A percentile compares a stretch with the other conserved stretches of the same genome.
These are phyloP conservation scores for Dendrocincla tyrannina DNA, from an alignment of 2,797 vertebrate species.

Conservation along the genomic window DNA sequence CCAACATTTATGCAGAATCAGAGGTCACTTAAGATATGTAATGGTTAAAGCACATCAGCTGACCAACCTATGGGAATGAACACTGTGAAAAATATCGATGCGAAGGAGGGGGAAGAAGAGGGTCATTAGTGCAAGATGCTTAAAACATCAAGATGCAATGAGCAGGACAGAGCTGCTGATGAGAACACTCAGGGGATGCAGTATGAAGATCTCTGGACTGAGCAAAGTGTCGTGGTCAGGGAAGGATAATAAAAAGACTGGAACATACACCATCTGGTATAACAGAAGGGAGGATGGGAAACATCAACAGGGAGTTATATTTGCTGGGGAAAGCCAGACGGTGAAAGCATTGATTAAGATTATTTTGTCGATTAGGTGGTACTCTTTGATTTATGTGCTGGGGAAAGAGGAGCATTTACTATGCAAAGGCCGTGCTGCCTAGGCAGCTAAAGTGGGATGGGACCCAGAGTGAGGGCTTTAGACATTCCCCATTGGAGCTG, in stretches of 20 bases:
- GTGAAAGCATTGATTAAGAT: constrained; percentile 80
- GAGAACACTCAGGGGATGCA: constrained; percentile 31
- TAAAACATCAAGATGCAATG: background rate
- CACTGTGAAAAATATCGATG: constrained; percentile 14
- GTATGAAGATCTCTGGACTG: constrained; percentile 63
- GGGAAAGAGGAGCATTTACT: constrained; percentile 18
- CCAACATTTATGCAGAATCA: background rate
- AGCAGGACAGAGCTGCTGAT: constrained; percentile 39
- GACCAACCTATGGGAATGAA: background rate
- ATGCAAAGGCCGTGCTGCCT: background rate
- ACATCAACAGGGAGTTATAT: constrained; percentile 77
- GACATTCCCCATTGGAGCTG: background rate
- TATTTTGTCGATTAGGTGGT: constrained; percentile 76
- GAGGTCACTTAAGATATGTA: background rate
- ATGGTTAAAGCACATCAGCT: background rate
- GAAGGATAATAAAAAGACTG: constrained; percentile 75
- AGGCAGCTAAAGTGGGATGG: background rate
- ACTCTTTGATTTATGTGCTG: constrained; percentile 67
- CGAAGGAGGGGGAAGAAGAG: background rate
- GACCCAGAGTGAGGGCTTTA: background rate
- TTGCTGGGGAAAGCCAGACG: constrained; percentile 76
- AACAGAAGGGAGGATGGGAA: constrained; percentile 80
- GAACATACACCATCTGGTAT: constrained; percentile 77
- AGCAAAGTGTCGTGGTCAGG: constrained; percentile 68
- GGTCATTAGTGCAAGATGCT: constrained; percentile 28